Evolutionary conservation across 2,113 vertebrate genomes (phyloP), one percentile per base, ranked within the genome.

Genomic region (Salminus brasiliensis): DNA sequence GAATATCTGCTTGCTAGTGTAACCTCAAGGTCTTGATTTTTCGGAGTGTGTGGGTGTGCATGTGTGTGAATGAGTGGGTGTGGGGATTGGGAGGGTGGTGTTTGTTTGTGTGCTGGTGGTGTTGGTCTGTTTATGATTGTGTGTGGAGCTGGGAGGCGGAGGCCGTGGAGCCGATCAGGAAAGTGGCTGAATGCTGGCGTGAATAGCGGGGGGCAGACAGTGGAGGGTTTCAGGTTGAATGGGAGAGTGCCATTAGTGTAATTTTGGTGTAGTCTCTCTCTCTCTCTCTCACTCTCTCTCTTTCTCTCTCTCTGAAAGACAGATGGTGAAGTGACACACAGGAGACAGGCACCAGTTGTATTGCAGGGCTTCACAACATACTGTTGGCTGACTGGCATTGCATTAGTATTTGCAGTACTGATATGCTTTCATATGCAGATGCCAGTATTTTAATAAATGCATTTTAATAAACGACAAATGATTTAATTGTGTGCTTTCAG

Each of bases 21-120:
- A 72, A 72, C 32, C 74, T 77, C 55, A 72, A 77, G 74, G 80
- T 65, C 68, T 59, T 66, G 67, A 62, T 62, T 18, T 53, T 76
- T 59, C 39, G 3, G 15, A 18, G 55, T 62, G 63, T 71, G 78
- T 62, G 36, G 32, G 74, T 78, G 53, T 78, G 60, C 32, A 36
- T 60, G 8, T 68, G 21, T 80, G 73, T 67, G 36, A 27, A 25
- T 39, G 32, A 12, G 59, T 36, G 72, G 23, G 76, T 60, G 65
- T 70, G 73, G 45, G 29, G 69, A 59, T 67, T 59, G 34, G 45
- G 18, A 25, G 7, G 25, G 76, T 25, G 23, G 27, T 76, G 36
- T 55, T 30, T 30, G 55, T 43, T 39, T 43, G 65, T 45, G 34
- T 55, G 77, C 27, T 16, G 16, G 59, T 25, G 23, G n/a, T 45